Conservation (phyloP, 2,113 vertebrate genomes). For the Semnornis frantzii region DNA sequence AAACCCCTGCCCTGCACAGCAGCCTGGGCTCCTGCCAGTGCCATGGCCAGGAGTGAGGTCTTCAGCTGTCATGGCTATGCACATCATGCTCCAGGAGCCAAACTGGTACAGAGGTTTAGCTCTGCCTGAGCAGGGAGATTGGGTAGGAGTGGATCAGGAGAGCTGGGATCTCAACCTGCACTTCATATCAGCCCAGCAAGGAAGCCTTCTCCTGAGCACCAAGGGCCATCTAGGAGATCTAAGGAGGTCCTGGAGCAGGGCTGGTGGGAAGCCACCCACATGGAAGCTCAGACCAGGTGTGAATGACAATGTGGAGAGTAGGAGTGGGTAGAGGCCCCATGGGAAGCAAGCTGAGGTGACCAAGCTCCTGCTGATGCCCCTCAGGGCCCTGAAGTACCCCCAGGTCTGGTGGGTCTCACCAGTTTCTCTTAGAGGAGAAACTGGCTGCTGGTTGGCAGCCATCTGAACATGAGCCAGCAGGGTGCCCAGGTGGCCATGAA, state of each 20-base stretch:
- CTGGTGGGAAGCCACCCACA: not conserved
- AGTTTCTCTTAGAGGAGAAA: not conserved
- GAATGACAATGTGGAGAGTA: not conserved
- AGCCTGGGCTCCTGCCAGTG: not conserved
- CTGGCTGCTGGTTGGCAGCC: too few relatives aligned
- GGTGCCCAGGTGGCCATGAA: too few relatives aligned
- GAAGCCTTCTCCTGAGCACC: not conserved
- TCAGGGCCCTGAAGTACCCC: not conserved
- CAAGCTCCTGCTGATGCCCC: not conserved
- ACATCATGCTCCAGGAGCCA: not conserved
- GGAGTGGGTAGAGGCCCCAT: not conserved
- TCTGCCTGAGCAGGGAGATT: not conserved
- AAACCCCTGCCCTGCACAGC: not conserved
- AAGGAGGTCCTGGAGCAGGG: not conserved
- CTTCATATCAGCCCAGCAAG: not conserved
- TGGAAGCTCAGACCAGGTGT: not conserved
- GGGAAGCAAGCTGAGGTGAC: not conserved
- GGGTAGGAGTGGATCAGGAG: not conserved
- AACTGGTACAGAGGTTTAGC: not conserved
- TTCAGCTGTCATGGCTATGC: not conserved
- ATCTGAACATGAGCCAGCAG: too few relatives aligned
- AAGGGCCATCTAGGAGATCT: not conserved
- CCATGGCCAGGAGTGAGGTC: fast-evolving
- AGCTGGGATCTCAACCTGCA: not conserved
- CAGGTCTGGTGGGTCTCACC: not conserved